A percentile compares a stretch with the other conserved stretches of the same genome.
Evolutionary conservation across 2,797 vertebrate genomes (phyloP).

Genomic region (Notamacropus eugenii): DNA sequence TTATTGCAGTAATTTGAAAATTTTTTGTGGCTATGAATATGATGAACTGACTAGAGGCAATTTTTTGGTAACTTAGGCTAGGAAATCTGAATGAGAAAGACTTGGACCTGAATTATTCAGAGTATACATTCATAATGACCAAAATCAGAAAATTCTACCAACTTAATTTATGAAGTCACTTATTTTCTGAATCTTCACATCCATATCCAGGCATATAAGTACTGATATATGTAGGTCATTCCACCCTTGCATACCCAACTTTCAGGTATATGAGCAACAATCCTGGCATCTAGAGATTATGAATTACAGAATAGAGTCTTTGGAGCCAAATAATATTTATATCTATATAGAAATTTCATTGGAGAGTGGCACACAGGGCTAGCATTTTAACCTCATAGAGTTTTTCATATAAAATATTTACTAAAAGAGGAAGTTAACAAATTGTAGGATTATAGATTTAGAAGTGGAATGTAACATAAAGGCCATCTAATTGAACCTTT

Average conservation of each 20-base stretch:
- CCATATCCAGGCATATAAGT: background rate
- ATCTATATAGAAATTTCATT: background rate
- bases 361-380: background rate
- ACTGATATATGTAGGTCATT: background rate
- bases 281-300: background rate
- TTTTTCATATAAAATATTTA: background rate
- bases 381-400: background rate
- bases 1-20: slow-evolving; percentile 22
- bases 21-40: background rate
- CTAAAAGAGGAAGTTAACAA: background rate
- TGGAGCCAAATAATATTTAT: background rate
- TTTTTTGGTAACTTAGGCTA: background rate
- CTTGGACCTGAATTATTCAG: background rate
- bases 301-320: background rate
- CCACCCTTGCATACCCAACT: background rate
- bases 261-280: background rate
- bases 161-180: background rate
- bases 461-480: background rate
- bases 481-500: background rate
- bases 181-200: background rate
- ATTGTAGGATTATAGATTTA: background rate
- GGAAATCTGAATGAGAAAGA: background rate
- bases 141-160: background rate
- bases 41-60: slow-evolving; percentile 14
- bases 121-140: background rate